A percentile compares a stretch with the other conserved stretches of the same genome.
These are phyloP conservation scores for Bicyclus anynana DNA, from an alignment of 1,140 invertebrate genomes.

Conservation along the genomic window DNA sequence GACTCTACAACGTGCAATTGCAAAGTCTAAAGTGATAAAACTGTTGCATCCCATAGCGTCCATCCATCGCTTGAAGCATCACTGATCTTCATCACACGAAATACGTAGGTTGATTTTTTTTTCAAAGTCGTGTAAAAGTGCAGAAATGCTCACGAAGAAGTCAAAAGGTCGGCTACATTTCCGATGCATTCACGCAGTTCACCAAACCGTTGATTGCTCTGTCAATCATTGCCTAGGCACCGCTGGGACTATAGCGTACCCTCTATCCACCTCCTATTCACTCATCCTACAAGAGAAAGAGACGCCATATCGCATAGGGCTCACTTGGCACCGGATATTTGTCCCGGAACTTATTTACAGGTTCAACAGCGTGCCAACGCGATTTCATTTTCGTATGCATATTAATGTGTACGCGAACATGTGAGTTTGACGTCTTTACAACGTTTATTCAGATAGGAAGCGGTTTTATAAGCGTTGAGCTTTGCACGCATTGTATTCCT, in stretches of 20 bases:
- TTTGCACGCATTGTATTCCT: neutral
- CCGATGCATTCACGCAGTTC: constrained; percentile 12
- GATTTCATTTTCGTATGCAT: constrained; percentile 56
- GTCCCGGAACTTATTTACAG: constrained; percentile 63
- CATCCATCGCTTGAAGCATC: too few relatives aligned
- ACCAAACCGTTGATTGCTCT: constrained; percentile 45
- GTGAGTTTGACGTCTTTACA: constrained; percentile 31
- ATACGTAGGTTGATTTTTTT: too few relatives aligned
- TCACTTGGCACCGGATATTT: constrained; percentile 55
- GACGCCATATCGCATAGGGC: constrained; percentile 31
- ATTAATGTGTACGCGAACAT: constrained; percentile 36
- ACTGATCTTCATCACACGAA: too few relatives aligned
- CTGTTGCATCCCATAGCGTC: too few relatives aligned
- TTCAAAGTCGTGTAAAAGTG: neutral
- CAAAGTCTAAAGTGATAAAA: too few relatives aligned
- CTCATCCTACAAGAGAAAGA: constrained; percentile 16
- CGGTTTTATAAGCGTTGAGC: constrained; percentile 6
- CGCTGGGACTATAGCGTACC: constrained; percentile 36
- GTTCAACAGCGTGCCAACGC: constrained; percentile 41
- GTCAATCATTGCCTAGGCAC: constrained; percentile 51
- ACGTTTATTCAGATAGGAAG: constrained; percentile 7
- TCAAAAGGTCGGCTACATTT: neutral
- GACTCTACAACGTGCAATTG: too few relatives aligned
- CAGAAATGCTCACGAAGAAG: neutral
- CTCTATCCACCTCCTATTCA: constrained; percentile 9